These are phyloP conservation scores for Palloptera scutellata DNA, from an alignment of 2,888 invertebrate species.

Conservation along the genomic window DNA sequence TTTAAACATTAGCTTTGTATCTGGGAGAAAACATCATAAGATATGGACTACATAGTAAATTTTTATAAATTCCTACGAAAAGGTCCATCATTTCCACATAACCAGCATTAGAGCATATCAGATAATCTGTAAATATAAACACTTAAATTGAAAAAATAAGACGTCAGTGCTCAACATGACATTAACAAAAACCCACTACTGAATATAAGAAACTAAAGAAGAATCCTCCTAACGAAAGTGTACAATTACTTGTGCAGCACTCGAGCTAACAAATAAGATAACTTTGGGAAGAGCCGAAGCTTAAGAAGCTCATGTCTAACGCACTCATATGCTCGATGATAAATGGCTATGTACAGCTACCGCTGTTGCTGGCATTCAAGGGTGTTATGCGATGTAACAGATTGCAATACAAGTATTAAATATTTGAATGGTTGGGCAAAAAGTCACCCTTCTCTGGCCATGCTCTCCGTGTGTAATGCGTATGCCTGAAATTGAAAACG, in stretches of 20 bases:
- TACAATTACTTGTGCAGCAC: neutral
- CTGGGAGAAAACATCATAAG: too few relatives aligned
- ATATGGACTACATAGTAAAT: too few relatives aligned
- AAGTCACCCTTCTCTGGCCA: slow-evolving; percentile 29
- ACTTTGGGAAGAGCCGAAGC: neutral
- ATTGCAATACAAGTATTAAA: neutral
- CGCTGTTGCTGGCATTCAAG: too few relatives aligned
- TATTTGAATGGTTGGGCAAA: slow-evolving; percentile 52
- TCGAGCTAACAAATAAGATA: too few relatives aligned
- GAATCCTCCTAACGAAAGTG: neutral
- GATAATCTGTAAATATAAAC: too few relatives aligned
- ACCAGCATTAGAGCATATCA: too few relatives aligned
- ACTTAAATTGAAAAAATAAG: neutral
- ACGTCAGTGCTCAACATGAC: neutral
- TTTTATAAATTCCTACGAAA: too few relatives aligned
- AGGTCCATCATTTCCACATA: too few relatives aligned
- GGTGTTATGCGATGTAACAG: too few relatives aligned
- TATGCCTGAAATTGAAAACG: slow-evolving; percentile 59
- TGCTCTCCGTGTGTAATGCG: slow-evolving; percentile 33
- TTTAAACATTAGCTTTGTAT: too few relatives aligned
- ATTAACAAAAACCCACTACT: neutral
- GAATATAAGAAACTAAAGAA: neutral
- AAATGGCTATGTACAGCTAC: too few relatives aligned
- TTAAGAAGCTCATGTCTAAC: slow-evolving; percentile 5
- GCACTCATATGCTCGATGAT: neutral